phyloP scores from a whole-genome alignment of 1,140 invertebrate genomes.

The Luehdorfia chinensis region DNA sequence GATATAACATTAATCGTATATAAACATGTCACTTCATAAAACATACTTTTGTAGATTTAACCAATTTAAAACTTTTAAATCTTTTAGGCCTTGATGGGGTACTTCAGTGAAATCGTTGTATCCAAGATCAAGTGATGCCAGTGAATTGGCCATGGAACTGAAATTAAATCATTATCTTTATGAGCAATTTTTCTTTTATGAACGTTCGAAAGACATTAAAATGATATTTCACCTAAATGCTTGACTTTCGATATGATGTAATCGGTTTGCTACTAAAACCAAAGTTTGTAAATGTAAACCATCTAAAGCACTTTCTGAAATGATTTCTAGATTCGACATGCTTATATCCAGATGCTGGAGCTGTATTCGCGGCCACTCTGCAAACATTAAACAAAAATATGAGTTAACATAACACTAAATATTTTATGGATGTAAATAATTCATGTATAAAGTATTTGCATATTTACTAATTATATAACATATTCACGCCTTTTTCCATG shows the following conservation, averaged over 20 bases:
- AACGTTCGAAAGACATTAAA: slow-evolving; percentile 13
- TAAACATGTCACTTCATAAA: slow-evolving; percentile 27
- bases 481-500: too few species aligned
- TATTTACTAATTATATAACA: too few species aligned
- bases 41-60: slow-evolving; percentile 86
- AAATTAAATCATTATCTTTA: slow-evolving; percentile 39
- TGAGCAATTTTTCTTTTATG: not conserved
- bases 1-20: slow-evolving; percentile 28
- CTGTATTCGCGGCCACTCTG: slow-evolving; percentile 70
- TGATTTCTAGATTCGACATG: slow-evolving; percentile 66
- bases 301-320: slow-evolving; percentile 66
- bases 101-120: slow-evolving; percentile 84
- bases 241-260: slow-evolving; percentile 63
- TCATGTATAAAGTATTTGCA: too few species aligned
- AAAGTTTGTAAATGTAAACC: slow-evolving; percentile 62
- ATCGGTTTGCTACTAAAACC: slow-evolving; percentile 67
- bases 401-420: too few species aligned
- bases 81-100: slow-evolving; percentile 80
- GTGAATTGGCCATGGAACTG: slow-evolving; percentile 79
- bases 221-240: slow-evolving; percentile 51
- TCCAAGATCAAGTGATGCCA: slow-evolving; percentile 84
- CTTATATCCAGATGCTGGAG: slow-evolving; percentile 69
- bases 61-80: slow-evolving; percentile 83
- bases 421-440: too few species aligned
- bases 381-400: too few species aligned